Evolutionary conservation across 2,888 invertebrate genomes (phyloP).

Genomic region (Macaria notata): DNA sequence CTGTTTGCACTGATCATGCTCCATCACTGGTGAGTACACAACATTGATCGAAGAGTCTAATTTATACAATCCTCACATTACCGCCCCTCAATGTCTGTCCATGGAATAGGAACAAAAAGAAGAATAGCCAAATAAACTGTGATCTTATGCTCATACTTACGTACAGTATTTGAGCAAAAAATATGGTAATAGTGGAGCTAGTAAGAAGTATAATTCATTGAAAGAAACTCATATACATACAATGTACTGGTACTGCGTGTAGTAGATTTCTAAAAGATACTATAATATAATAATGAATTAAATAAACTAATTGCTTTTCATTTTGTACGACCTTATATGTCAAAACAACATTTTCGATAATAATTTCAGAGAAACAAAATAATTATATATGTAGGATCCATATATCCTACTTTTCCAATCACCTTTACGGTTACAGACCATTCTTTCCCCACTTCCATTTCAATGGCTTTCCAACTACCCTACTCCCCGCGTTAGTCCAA

Average conservation of each 20-base stretch:
- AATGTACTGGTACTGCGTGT: too few species aligned
- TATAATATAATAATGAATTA: too few species aligned
- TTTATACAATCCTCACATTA: conserved; percentile 29
- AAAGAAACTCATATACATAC: too few species aligned
- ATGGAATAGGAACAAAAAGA: background rate
- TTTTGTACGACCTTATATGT: too few species aligned
- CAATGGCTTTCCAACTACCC: conserved; percentile 15
- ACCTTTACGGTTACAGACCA: background rate
- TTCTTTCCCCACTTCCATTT: conserved; percentile 19
- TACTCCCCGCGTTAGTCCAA: conserved; percentile 55
- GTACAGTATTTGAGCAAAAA: too few species aligned
- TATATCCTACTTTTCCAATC: background rate
- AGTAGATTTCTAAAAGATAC: too few species aligned
- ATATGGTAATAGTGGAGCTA: too few species aligned
- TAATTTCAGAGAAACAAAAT: too few species aligned
- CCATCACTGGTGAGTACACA: conserved; percentile 16
- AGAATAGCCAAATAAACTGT: background rate
- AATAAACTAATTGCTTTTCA: too few species aligned
- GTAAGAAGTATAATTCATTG: too few species aligned
- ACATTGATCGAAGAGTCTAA: conserved; percentile 19
- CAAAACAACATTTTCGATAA: too few species aligned
- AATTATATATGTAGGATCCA: too few species aligned
- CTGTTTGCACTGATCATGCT: conserved; percentile 8
- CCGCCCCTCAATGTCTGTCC: conserved; percentile 24
- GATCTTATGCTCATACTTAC: background rate